Conservation (phyloP, 2,797 vertebrate species). For the Pagetopsis macropterus region DNA sequence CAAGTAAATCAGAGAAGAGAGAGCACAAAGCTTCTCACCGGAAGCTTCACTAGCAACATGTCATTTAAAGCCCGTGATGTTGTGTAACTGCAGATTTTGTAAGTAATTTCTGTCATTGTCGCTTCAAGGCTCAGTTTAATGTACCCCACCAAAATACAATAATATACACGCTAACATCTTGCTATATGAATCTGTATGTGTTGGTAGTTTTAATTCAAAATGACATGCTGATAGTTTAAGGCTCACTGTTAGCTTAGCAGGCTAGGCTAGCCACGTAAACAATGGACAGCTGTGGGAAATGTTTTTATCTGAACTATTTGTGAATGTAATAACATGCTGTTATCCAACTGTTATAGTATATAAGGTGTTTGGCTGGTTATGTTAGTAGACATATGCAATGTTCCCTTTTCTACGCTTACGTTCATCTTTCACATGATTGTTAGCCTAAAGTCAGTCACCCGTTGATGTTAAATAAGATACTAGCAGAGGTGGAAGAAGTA, state of each 20-base stretch:
- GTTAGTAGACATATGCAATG: fast-evolving
- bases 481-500: too few species aligned
- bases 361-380: background rate
- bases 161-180: too few species aligned
- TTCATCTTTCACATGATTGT: background rate
- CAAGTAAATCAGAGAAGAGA: background rate
- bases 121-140: background rate
- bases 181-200: fast-evolving
- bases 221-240: background rate
- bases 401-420: background rate
- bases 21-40: conserved; percentile 29
- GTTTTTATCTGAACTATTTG: background rate
- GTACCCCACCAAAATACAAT: fast-evolving
- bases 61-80: conserved; percentile 45
- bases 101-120: conserved; percentile 47
- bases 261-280: conserved; percentile 73
- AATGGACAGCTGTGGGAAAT: conserved; percentile 37
- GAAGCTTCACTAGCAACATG: conserved; percentile 41
- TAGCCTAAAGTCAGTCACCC: background rate
- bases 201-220: background rate
- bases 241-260: conserved; percentile 63
- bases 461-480: background rate
- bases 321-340: background rate
- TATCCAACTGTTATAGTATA: fast-evolving
- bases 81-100: conserved; percentile 67